Base-by-base conservation (phyloP, 2,888 invertebrate genomes). In the Tanypteryx hageni region DNA sequence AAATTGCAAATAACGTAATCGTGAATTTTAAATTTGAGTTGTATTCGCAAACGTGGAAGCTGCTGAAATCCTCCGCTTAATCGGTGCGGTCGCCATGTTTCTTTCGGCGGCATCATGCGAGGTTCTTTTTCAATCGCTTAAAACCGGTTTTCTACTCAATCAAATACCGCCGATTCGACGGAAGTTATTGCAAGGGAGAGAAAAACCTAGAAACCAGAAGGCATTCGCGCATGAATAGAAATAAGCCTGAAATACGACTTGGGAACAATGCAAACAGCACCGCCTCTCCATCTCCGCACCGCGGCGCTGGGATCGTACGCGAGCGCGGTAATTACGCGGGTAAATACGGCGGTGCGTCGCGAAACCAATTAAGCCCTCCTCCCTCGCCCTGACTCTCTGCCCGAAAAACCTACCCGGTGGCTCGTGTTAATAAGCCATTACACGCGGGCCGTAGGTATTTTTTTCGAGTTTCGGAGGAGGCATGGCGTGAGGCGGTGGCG, bases 291-390 rank as follows among this genome's bases (percentile, higher is more conserved):
- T 76, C 76, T 27, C 27, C 76, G 76, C 22, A 27, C 76, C 76
- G 27, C 13, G 76, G 27, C 22, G 27, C 76, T 76, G 22, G 76
- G 27, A 76, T 27, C 27, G 76, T 27, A 27, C 76, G 27, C 76
- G 76, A 22, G 76, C 76, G 22, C 18, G 27, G 76, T 76, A 76
- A 76, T 76, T 27, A 76, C 76, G 22, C 27, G 76, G 76, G 22
- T 76, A 76, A 76, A 76, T 76, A 76, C 76, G 76, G 76, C 76
- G 27, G 22, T 76, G 27, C 76, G 22, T 76, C 76, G 76, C 76
- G 76, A 76, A 76, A 76, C 76, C 76, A 76, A 76, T 76, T 76
- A 76, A 76, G 76, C 27, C 76, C 76, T 18, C 76, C 76, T 76
- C 76, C 76, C 22, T 9, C 22, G 13, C 76, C 76, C 16, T 11